Evolutionary conservation across 1,140 invertebrate genomes (phyloP), one percentile per base, ranked within the genome.

Genomic region (Aphis gossypii): DNA sequence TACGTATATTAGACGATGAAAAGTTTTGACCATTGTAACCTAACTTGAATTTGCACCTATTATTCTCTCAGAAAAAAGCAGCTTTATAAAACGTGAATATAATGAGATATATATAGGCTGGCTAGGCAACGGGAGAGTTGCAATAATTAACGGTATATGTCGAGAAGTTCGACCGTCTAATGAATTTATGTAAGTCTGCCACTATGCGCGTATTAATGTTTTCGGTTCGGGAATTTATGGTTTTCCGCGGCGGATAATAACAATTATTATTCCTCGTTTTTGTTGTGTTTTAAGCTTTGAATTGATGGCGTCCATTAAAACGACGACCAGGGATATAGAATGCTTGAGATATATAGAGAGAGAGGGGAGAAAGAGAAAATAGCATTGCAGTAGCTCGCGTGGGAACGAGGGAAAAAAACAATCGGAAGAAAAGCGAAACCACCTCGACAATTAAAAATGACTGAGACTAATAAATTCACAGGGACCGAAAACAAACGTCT

Each of bases 271-370:
- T 92, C 90, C 23, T 68, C 90, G 90, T 41, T 90, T 90, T 56
- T 56, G 48, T 92, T 54, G 91, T 84, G 91, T 92, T 92, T 92
- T 92, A 84, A 92, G 91, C 91, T 84, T 54, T 92, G 91, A 92
- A 92, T 84, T 92, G 91, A 92, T 84, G 91, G 46, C 35, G 68
- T 21, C 68, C 91, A 83, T 92, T 92, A 92, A 84, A 92, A 76
- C 90, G 68, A 83, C 38, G 18, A 18, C 46, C 21, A 35, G 25
- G 90, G 30, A 25, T 76, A 76, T 76, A n/a, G 30, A 76, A 76
- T 76, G 60, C 18, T n/a, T 35, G 23, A 44, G 38, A 51, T 41
- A 41, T 41, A 41, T 41, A 41, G 21, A 25, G 35, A 60, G 38
- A 20, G 35, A 60, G 35, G 25, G 9, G 38, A 4, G 38, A n/a